A percentile compares a stretch with the other conserved stretches of the same genome.
Conservation (phyloP, 2,888 invertebrate genomes). For the Macrosoma leucophasiata region DNA sequence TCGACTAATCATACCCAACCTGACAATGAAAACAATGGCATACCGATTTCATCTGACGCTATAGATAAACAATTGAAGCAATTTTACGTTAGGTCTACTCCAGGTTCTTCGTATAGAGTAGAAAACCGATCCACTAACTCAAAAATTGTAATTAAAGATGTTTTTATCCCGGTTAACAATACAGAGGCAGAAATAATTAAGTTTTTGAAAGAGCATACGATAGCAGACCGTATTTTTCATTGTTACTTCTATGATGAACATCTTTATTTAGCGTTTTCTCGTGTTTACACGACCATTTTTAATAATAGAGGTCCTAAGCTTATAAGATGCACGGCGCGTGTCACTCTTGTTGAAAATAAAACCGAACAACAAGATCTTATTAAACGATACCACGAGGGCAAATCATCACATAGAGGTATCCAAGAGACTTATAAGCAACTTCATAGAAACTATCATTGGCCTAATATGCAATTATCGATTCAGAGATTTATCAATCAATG, state of each 20-base stretch:
- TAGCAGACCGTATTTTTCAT: conserved; percentile 10
- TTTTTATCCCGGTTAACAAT: conserved; percentile 24
- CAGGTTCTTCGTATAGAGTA: conserved; percentile 22
- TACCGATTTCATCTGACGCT: too few relatives aligned
- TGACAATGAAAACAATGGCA: conserved; percentile 13
- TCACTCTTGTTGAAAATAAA: conserved; percentile 15
- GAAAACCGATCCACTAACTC: conserved; percentile 25
- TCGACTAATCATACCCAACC: conserved; percentile 8
- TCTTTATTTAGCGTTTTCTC: conserved; percentile 15
- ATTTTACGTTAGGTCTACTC: conserved; percentile 25
- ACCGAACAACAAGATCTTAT: conserved; percentile 16
- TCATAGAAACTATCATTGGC: conserved; percentile 19
- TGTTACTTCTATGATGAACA: conserved; percentile 16
- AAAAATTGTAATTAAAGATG: conserved; percentile 19
- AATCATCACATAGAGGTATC: conserved; percentile 15
- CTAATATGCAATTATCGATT: conserved; percentile 11
- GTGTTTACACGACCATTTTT: conserved; percentile 15
- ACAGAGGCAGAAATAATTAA: conserved; percentile 20
- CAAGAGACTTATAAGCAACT: conserved; percentile 18
- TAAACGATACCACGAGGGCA: conserved; percentile 20
- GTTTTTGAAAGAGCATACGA: conserved; percentile 20
- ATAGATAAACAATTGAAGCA: conserved; percentile 30
- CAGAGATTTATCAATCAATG: conserved; percentile 19
- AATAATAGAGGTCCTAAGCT: conserved; percentile 18
- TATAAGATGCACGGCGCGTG: conserved; percentile 8